Conservation (phyloP, 2,888 invertebrate genomes). For the Erebia ligea region DNA sequence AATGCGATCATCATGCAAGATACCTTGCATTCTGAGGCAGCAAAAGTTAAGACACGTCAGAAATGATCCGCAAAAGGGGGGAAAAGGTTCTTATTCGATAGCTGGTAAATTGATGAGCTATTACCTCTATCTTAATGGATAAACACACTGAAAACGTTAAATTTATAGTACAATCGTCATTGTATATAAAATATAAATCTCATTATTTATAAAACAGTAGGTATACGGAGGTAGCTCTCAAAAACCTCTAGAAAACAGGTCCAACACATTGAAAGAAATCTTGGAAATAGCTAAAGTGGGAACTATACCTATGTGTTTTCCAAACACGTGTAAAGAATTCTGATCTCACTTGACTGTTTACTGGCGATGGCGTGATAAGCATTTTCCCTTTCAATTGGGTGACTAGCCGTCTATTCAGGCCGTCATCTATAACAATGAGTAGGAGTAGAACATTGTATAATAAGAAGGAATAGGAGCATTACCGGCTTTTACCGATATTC, state of each 20-base stretch:
- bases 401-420: constrained; percentile 74
- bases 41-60: too few relatives aligned
- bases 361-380: constrained; percentile 78
- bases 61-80: too few relatives aligned
- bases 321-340: constrained; percentile 71
- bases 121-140: too few relatives aligned
- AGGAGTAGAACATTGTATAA: constrained; percentile 12
- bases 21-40: too few relatives aligned
- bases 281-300: constrained; percentile 72
- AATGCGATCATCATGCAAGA: too few relatives aligned
- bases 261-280: constrained; percentile 26
- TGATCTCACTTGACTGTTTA: constrained; percentile 77
- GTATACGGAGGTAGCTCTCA: constrained; percentile 2
- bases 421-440: constrained; percentile 14
- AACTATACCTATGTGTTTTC: constrained; percentile 79
- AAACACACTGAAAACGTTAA: too few relatives aligned
- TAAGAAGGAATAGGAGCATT: constrained; percentile 16
- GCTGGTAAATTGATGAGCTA: too few relatives aligned
- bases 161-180: too few relatives aligned
- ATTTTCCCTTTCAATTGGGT: constrained; percentile 80
- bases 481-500: constrained; percentile 9
- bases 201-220: too few relatives aligned
- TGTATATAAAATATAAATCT: too few relatives aligned
- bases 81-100: too few relatives aligned
- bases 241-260: constrained; percentile 24